These are phyloP conservation scores for Mus caroli DNA, from an alignment of 2,797 vertebrate genomes.

Conservation along the genomic window DNA sequence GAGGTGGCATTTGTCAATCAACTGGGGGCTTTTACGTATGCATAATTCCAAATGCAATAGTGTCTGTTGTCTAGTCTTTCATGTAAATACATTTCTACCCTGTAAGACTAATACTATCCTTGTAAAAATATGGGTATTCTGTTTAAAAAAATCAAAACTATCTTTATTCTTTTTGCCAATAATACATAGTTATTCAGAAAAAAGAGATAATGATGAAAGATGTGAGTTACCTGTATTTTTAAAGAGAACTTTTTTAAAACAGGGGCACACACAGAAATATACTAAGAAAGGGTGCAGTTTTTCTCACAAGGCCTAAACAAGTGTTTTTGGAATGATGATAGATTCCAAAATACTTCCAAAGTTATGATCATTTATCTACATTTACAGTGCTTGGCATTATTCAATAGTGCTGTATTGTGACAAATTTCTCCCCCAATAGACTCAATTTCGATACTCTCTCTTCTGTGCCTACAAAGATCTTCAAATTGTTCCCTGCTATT, in stretches of 20 bases:
- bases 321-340: conserved; percentile 13
- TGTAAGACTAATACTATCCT: neutral
- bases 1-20: neutral
- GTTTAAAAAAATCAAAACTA: neutral
- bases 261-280: neutral
- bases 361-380: conserved; percentile 72
- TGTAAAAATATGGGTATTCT: neutral
- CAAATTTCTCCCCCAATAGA: conserved; percentile 64
- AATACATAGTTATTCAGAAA: neutral
- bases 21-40: neutral
- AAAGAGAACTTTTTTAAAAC: neutral
- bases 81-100: neutral
- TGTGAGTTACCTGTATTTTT: neutral
- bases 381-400: conserved; percentile 68
- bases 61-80: neutral
- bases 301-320: conserved; percentile 18
- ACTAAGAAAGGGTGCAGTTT: neutral
- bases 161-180: neutral
- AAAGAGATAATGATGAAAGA: neutral
- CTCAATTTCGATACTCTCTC: conserved; percentile 52
- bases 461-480: conserved; percentile 48
- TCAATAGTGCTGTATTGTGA: conserved; percentile 69
- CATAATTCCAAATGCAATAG: neutral
- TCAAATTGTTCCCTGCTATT: conserved; percentile 59
- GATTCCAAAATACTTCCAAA: conserved; percentile 43